Base-by-base conservation (phyloP, 2,888 invertebrate species). In the Lampropteryx suffumata region DNA sequence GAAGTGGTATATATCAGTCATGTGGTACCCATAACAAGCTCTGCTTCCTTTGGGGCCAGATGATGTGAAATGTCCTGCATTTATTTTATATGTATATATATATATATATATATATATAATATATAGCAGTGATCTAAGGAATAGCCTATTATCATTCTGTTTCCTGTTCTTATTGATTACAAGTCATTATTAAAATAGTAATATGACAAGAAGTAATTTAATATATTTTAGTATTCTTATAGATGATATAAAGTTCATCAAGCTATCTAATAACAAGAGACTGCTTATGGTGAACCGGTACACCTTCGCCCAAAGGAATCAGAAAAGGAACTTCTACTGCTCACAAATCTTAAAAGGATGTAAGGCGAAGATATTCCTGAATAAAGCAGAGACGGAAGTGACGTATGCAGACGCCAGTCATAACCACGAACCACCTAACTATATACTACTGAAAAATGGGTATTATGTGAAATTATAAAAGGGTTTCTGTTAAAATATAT, bases 291-390 rank as follows among this genome's bases (percentile, higher is more conserved):
- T 64, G 0, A 57, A 70, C 14, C 64, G 65, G 0, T 79, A 64
- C 27, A 79, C 79, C 0, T 81, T 79, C 30, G 61, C 75, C 0
- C 65, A 63, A 29, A 64, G 55, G 2, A 64, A 48, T 2, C 65
- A 59, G 1, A 67, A 40, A 4, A 40, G 65, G 5, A 70, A 75
- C 17, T 81, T 71, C 71, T 78, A 77, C 44, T 79, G 77, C 42
- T 78, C 77, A 0, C 53, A 53, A 21, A 45, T 49, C 63, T 67
- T 29, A 67, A 72, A 67, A 39, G 74, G 75, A 0, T 79, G 78
- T 37, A 71, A 63, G 28, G 75, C 77, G 1, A 71, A 62, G 49
- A 55, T 77, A 1, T 61, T 56, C 24, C 32, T 76, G 2, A 52
- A 57, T 7, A 36, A 55, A 3, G 58, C 66, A 7, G 49, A 59